These are phyloP conservation scores for Synanthedon vespiformis DNA, from an alignment of 2,888 invertebrate species.

Conservation along the genomic window DNA sequence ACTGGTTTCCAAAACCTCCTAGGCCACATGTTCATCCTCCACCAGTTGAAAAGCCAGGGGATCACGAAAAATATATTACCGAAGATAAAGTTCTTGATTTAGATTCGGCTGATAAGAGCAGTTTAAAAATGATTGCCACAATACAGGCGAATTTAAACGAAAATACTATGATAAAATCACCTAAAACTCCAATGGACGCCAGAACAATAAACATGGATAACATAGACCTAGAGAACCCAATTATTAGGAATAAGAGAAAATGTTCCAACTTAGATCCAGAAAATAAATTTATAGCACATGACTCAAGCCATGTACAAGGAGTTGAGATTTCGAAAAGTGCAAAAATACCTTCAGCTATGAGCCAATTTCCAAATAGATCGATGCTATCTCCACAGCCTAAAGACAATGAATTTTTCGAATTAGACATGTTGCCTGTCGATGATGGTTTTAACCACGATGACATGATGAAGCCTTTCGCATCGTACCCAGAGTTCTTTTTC, in stretches of 20 bases:
- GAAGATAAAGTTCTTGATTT: constrained; percentile 56
- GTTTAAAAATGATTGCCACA: constrained; percentile 61
- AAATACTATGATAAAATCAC: constrained; percentile 65
- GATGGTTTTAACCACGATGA: constrained; percentile 77
- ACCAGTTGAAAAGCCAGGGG: constrained; percentile 50
- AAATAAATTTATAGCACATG: constrained; percentile 50
- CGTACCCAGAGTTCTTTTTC: constrained; percentile 75
- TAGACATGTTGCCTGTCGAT: constrained; percentile 73
- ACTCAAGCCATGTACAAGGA: constrained; percentile 54
- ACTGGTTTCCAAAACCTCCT: constrained; percentile 49
- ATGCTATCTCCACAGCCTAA: constrained; percentile 80
- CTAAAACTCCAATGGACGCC: constrained; percentile 64
- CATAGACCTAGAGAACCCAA: constrained; percentile 40
- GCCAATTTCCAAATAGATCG: constrained; percentile 67
- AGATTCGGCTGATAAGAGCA: constrained; percentile 52
- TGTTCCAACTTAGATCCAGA: constrained; percentile 45
- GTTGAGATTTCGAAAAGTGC: constrained; percentile 62
- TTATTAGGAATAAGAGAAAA: constrained; percentile 35
- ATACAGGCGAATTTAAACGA: constrained; percentile 62
- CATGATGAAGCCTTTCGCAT: constrained; percentile 74
- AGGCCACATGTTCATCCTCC: constrained; percentile 52
- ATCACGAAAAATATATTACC: constrained; percentile 59
- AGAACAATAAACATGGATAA: constrained; percentile 43
- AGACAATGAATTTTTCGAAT: constrained; percentile 74
- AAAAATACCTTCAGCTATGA: constrained; percentile 53